These are phyloP conservation scores for Etheostoma cragini DNA, from an alignment of 2,113 vertebrate species.

Conservation along the genomic window DNA sequence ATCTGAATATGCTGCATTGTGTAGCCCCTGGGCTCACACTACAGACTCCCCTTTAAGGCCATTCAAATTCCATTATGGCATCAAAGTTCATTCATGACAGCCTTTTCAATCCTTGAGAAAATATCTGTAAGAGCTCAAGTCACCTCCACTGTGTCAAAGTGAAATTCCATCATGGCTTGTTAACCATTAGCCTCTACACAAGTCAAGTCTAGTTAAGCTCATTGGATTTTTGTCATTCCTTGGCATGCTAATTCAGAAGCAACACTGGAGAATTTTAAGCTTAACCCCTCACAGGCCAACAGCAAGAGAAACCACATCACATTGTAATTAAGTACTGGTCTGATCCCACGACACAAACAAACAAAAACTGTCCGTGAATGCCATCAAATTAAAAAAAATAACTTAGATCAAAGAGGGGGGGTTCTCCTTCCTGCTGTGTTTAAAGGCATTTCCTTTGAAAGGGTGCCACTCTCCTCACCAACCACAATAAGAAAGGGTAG, in stretches of 20 bases:
- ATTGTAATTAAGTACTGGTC: constrained; percentile 19
- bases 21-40: not conserved
- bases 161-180: constrained; percentile 64
- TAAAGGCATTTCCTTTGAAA: constrained; percentile 76
- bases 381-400: constrained; percentile 64
- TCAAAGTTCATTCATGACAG: constrained; percentile 35
- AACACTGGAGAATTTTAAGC: constrained; percentile 54
- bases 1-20: not conserved
- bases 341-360: constrained; percentile 46
- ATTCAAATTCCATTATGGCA: constrained; percentile 51
- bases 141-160: constrained; percentile 51
- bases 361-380: constrained; percentile 56
- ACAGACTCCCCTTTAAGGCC: constrained; percentile 12
- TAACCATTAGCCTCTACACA: constrained; percentile 65
- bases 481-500: constrained; percentile 29
- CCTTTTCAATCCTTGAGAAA: constrained; percentile 49
- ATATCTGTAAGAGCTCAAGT: constrained; percentile 36
- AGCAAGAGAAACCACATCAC: constrained; percentile 31
- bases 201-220: constrained; percentile 71
- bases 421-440: constrained; percentile 70
- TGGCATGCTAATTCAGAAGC: constrained; percentile 61
- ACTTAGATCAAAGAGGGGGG: constrained; percentile 11
- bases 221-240: constrained; percentile 73
- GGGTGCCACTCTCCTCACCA: constrained; percentile 48
- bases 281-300: constrained; percentile 49